A percentile compares a stretch with the other conserved stretches of the same genome.
phyloP scores from a whole-genome alignment of 1,140 invertebrate genomes.

The Cydia amplana region DNA sequence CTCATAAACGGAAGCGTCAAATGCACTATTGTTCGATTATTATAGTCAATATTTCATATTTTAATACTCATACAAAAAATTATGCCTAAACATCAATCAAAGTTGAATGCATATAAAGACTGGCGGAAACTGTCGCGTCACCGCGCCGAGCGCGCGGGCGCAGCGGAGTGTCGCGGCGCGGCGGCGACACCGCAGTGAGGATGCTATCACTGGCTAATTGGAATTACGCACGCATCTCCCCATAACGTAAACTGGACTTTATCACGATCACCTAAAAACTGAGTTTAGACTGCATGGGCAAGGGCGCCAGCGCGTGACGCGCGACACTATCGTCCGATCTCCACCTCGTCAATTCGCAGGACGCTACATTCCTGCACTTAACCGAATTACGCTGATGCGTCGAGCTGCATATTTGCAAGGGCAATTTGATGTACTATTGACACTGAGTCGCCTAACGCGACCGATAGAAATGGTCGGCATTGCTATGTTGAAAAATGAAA shows the following conservation, averaged over 20 bases:
- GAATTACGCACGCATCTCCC: slow-evolving; percentile 1
- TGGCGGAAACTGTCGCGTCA: slow-evolving; percentile 13
- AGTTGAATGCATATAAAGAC: background rate
- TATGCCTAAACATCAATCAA: background rate
- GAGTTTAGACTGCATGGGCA: background rate
- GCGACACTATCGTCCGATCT: background rate
- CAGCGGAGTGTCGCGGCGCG: slow-evolving; percentile 38
- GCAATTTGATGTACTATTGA: slow-evolving; percentile 10
- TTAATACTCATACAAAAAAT: background rate
- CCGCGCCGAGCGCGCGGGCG: slow-evolving; percentile 34
- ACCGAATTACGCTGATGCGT: slow-evolving; percentile 18
- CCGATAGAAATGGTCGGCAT: background rate
- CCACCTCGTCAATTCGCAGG: slow-evolving; percentile 16
- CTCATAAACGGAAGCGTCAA: background rate
- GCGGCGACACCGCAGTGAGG: slow-evolving; percentile 49
- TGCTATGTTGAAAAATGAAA: background rate
- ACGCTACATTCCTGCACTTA: slow-evolving; percentile 18
- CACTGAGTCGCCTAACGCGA: background rate
- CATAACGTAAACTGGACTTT: background rate
- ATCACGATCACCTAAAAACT: background rate
- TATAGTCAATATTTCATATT: slow-evolving; percentile 1
- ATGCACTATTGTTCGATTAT: background rate
- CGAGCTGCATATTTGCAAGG: slow-evolving; percentile 15
- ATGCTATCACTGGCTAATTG: slow-evolving; percentile 53
- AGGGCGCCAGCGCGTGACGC: background rate